Evolutionary conservation across 1,140 invertebrate genomes (phyloP).

Genomic region (Brachionus sp.): DNA sequence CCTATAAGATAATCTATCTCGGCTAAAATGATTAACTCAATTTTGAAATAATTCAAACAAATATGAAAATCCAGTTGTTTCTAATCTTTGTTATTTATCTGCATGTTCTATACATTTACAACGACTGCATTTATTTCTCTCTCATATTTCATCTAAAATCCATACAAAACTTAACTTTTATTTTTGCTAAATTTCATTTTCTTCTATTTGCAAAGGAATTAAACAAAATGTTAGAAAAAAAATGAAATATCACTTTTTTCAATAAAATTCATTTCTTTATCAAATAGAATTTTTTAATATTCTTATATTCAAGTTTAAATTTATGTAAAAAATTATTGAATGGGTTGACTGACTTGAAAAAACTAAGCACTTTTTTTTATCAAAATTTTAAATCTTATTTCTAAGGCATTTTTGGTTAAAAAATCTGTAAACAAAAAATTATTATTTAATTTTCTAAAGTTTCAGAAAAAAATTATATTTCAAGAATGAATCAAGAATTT

Average conservation of each 20-base stretch:
- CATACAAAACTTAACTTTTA: neutral
- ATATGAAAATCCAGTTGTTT: conserved; percentile 4
- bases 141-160: neutral
- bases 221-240: neutral
- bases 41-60: neutral
- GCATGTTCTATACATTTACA: neutral
- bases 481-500: too few relatives aligned
- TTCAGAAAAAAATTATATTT: too few relatives aligned
- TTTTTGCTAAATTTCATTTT: neutral
- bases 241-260: neutral
- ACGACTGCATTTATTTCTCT: neutral
- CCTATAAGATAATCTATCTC: neutral
- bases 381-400: too few relatives aligned
- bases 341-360: too few relatives aligned
- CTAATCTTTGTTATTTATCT: neutral
- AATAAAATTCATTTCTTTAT: too few relatives aligned
- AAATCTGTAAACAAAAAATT: too few relatives aligned
- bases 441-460: too few relatives aligned
- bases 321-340: too few relatives aligned
- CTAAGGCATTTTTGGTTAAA: too few relatives aligned
- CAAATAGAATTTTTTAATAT: too few relatives aligned
- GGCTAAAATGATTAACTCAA: neutral
- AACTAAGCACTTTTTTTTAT: too few relatives aligned
- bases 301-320: too few relatives aligned
- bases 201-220: neutral